Base-by-base conservation (phyloP, 2,888 invertebrate species). In the Catotricha subobsoleta region DNA sequence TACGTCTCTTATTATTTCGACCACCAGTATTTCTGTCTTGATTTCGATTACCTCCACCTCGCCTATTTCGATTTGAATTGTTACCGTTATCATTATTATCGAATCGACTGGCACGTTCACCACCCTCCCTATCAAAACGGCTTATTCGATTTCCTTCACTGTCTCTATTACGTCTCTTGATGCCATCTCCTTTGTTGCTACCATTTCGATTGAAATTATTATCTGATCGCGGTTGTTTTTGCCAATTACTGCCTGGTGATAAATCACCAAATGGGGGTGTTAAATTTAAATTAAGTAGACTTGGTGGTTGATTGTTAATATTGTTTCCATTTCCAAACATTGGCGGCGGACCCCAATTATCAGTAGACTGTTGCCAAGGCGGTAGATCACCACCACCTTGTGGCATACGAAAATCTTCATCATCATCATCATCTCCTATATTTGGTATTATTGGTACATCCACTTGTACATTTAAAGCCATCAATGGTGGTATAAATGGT, bases 401-500 rank as follows among this genome's bases (percentile, higher is more conserved):
- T 15, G 23, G 5, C 8, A 9, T 23, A 18, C 13, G n/a, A 18
- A n/a, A n/a, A n/a, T 28, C 16, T 20, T 18, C 10, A 12, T 13
- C 12, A 9, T 25, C 21, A 15, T 16, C n/a, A 12, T 13, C 12
- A 9, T 25, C 21, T 16, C 10, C n/a, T 12, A 12, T 23, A 37
- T 13, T 37, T 23, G 54, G 58, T n/a, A n/a, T n/a, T n/a, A n/a
- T n/a, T n/a, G n/a, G n/a, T n/a, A n/a, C n/a, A 31, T 53, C 52
- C 30, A 53, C 54, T 13, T 33, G 9, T 8, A 57, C 51, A 47
- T 62, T 62, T 3, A 56, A 43, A 10, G 52, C 47, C 12, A 60
- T 43, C 41, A 60, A 45, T 9, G 57, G 53, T 16, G 57, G 54
- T 47, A 57, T 51, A 46, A 57, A 58, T 33, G 59, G 54, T 8